phyloP scores from a whole-genome alignment of 1,140 invertebrate species.

The Neodiprion pinetum region DNA sequence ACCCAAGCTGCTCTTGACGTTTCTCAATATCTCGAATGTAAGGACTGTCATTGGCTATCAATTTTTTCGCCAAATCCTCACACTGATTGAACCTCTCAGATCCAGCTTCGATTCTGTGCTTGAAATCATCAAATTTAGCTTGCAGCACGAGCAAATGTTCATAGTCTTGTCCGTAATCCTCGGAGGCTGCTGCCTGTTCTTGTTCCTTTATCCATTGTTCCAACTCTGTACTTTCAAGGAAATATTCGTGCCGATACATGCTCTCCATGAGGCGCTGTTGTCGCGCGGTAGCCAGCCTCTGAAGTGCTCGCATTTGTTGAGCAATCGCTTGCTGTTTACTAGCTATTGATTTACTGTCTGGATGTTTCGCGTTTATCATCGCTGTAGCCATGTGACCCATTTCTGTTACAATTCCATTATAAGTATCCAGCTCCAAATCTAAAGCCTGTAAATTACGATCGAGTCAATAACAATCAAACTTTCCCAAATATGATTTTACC shows the following conservation, averaged over 20 bases:
- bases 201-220: conserved; percentile 96
- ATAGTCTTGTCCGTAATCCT: conserved; percentile 97
- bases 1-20: conserved; percentile 88
- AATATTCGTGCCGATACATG: conserved; percentile 92
- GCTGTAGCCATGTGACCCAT: conserved; percentile 86
- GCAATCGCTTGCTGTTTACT: conserved; percentile 79
- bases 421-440: conserved; percentile 92
- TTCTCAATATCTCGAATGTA: conserved; percentile 88
- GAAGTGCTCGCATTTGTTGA: conserved; percentile 82
- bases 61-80: conserved; percentile 88
- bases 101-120: conserved; percentile 89
- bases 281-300: conserved; percentile 79
- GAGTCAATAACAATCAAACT: conserved; percentile 17
- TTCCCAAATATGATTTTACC: conserved; percentile 12
- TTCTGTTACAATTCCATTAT: conserved; percentile 89
- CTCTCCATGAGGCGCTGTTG: conserved; percentile 90
- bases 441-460: conserved; percentile 68
- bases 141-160: conserved; percentile 90
- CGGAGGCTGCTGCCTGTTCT: conserved; percentile 85
- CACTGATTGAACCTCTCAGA: conserved; percentile 92
- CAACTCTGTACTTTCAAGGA: conserved; percentile 88
- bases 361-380: conserved; percentile 79
- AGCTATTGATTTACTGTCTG: conserved; percentile 80
- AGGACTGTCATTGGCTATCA: conserved; percentile 87
- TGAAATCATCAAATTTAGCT: conserved; percentile 96